Evolutionary conservation across 2,113 vertebrate genomes (phyloP).

Genomic region (Verasper variegatus): DNA sequence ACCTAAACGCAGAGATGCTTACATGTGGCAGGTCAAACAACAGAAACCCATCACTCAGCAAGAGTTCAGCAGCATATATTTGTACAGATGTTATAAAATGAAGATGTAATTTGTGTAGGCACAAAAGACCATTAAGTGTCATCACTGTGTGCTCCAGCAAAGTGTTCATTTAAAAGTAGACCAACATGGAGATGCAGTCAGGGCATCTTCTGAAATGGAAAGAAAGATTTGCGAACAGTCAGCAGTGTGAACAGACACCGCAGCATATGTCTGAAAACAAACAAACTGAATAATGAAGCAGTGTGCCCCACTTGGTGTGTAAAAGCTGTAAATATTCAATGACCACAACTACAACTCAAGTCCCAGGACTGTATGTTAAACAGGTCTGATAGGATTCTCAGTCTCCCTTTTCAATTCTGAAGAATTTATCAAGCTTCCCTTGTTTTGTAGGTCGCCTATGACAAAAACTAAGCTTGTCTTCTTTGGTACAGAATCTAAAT

Average conservation of each 20-base stretch:
- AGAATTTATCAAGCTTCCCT: conserved; percentile 77
- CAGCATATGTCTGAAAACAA: conserved; percentile 59
- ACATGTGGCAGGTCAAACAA: conserved; percentile 37
- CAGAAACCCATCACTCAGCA: conserved; percentile 13
- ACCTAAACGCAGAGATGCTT: conserved; percentile 41
- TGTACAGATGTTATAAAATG: not conserved
- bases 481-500: conserved; percentile 70
- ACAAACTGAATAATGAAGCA: conserved; percentile 76
- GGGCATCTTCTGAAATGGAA: not conserved
- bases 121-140: conserved; percentile 1
- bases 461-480: conserved; percentile 71
- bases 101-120: conserved; percentile 13
- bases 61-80: conserved; percentile 20
- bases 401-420: conserved; percentile 67
- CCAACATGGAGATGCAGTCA: not conserved
- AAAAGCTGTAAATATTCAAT: conserved; percentile 74
- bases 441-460: conserved; percentile 82
- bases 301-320: conserved; percentile 57
- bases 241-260: conserved; percentile 25
- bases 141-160: conserved; percentile 14
- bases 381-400: conserved; percentile 42
- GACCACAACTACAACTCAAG: conserved; percentile 65
- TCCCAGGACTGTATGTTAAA: conserved; percentile 68
- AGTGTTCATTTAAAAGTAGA: conserved; percentile 7
- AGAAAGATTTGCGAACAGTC: conserved; percentile 19